Conservation (phyloP, 2,888 invertebrate species). For the Gymnocheta viridis region DNA sequence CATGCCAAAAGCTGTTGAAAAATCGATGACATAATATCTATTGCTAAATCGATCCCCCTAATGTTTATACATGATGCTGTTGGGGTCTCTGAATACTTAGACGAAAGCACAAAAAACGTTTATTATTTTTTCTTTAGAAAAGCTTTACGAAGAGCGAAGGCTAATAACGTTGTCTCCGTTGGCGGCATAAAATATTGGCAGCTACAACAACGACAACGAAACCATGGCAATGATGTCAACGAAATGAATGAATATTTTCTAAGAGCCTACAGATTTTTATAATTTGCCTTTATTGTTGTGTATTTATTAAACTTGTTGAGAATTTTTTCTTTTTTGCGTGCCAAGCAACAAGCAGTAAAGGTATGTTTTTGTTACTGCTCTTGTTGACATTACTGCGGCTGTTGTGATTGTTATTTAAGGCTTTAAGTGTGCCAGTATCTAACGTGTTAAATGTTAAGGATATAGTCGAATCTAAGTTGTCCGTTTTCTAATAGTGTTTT, state of each 20-base stretch:
- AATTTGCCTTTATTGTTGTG: slow-evolving; percentile 3
- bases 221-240: slow-evolving; percentile 10
- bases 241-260: slow-evolving; percentile 9
- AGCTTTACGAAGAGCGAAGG: slow-evolving; percentile 52
- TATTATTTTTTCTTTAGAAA: slow-evolving; percentile 49
- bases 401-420: slow-evolving; percentile 12
- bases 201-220: slow-evolving; percentile 1
- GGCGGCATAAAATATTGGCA: slow-evolving; percentile 44
- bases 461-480: background rate
- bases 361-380: background rate
- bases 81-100: slow-evolving; percentile 33
- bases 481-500: no score
- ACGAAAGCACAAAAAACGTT: slow-evolving; percentile 21
- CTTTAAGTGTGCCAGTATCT: slow-evolving; percentile 1
- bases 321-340: slow-evolving; percentile 11
- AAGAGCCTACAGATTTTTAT: slow-evolving; percentile 19
- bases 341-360: slow-evolving; percentile 12
- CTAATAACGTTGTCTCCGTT: slow-evolving; percentile 50
- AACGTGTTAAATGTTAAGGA: background rate
- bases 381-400: background rate
- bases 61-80: slow-evolving; percentile 8
- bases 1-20: no score
- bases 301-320: slow-evolving; percentile 21
- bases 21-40: no score
- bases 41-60: no score